These are phyloP conservation scores for Odocoileus virginianus DNA, from an alignment of 2,113 vertebrate species.

Conservation along the genomic window DNA sequence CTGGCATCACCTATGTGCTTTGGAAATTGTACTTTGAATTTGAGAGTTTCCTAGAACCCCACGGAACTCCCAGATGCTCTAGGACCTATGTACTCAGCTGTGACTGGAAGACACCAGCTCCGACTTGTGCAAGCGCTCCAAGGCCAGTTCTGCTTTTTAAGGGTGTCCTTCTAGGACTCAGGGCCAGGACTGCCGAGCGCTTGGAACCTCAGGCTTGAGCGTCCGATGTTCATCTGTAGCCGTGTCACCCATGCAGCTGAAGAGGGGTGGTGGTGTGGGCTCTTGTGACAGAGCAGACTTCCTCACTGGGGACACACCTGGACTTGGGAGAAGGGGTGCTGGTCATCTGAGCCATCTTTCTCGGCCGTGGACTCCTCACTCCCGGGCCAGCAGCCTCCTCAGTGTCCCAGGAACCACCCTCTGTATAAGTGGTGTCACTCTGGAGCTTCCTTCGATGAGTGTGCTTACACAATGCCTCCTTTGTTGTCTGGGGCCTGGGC, in stretches of 20 bases:
- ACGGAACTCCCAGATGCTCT: neutral
- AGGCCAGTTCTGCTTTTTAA: neutral
- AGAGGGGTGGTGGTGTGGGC: neutral
- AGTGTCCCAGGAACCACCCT: neutral
- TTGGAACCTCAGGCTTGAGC: neutral
- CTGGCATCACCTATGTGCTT: neutral
- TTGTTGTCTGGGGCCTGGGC: neutral
- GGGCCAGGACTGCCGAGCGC: neutral
- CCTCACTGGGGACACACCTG: neutral
- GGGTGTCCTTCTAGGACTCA: neutral
- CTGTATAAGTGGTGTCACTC: neutral
- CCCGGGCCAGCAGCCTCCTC: no score
- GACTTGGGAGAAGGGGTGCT: neutral
- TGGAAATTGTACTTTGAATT: neutral
- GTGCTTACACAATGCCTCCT: neutral
- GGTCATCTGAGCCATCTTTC: neutral
- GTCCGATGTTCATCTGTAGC: neutral
- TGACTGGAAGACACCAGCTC: neutral
- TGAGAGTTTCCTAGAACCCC: neutral
- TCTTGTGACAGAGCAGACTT: neutral
- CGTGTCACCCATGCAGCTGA: neutral
- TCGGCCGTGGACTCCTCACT: neutral
- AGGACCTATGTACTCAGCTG: neutral
- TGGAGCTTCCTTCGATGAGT: neutral
- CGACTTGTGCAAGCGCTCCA: neutral